Conservation (phyloP, 2,888 invertebrate species). For the Ophioninae sp. region DNA sequence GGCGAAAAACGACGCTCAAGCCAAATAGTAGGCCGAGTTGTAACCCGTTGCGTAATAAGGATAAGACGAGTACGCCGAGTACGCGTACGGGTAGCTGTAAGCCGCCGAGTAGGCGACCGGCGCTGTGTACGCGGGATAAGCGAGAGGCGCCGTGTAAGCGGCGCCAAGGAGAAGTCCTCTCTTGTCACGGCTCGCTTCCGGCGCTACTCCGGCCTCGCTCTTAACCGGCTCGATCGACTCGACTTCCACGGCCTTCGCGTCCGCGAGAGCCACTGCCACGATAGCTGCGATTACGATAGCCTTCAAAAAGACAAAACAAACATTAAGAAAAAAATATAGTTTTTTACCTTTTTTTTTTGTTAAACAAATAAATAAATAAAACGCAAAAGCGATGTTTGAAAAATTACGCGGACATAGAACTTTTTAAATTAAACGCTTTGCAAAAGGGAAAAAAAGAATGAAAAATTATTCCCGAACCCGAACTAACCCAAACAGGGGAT, state of each 20-base stretch:
- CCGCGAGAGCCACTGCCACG: constrained; percentile 69
- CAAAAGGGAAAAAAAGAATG: neutral
- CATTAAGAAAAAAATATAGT: neutral
- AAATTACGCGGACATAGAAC: no score
- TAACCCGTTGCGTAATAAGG: constrained; percentile 73
- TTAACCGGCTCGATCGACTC: constrained; percentile 72
- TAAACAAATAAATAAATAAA: no score
- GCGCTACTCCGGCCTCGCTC: constrained; percentile 63
- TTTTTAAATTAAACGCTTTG: no score
- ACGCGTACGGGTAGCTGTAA: constrained; percentile 71
- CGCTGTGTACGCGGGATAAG: constrained; percentile 74
- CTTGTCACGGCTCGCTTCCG: constrained; percentile 70
- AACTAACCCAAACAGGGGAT: neutral
- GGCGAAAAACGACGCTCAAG: constrained; percentile 56
- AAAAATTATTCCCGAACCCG: neutral
- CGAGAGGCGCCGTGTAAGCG: constrained; percentile 74
- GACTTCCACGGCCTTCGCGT: constrained; percentile 71
- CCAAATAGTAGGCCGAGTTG: constrained; percentile 72
- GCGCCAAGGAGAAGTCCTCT: constrained; percentile 72
- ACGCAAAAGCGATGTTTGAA: no score
- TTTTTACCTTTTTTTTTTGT: no score
- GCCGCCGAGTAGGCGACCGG: constrained; percentile 72
- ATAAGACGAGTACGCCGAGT: constrained; percentile 70
- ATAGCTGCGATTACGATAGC: constrained; percentile 71
- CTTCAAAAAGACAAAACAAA: constrained; percentile 56